phyloP scores from a whole-genome alignment of 2,888 invertebrate species.

The Cephus sareptanus region DNA sequence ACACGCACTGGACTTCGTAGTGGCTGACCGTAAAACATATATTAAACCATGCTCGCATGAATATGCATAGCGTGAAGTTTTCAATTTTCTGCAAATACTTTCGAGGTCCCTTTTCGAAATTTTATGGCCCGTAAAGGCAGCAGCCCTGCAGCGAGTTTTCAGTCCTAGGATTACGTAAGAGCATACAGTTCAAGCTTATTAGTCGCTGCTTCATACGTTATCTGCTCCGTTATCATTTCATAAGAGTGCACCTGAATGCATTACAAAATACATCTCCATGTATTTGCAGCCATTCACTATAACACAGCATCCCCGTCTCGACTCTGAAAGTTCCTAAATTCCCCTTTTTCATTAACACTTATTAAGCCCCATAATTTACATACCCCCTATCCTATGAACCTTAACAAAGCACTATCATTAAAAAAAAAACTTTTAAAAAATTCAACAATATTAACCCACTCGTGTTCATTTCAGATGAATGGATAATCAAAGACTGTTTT shows the following conservation, averaged over 20 bases:
- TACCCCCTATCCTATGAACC: not conserved
- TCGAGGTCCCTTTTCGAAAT: conserved; percentile 53
- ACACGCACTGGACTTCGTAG: conserved; percentile 16
- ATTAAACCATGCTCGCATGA: conserved; percentile 56
- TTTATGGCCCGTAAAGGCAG: conserved; percentile 59
- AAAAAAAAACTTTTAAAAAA: not conserved
- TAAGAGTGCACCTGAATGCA: not conserved
- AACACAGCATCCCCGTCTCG: not conserved
- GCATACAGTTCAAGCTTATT: conserved; percentile 45
- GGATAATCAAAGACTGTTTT: not conserved
- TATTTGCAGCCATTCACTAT: too few species aligned
- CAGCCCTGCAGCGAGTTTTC: conserved; percentile 32
- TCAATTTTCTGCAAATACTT: conserved; percentile 63
- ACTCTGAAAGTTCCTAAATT: not conserved
- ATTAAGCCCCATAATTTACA: not conserved
- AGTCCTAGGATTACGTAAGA: conserved; percentile 31
- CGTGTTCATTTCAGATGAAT: not conserved
- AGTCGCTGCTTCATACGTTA: conserved; percentile 30
- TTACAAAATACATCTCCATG: not conserved
- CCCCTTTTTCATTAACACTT: not conserved
- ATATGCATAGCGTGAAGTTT: conserved; percentile 62
- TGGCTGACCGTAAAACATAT: conserved; percentile 56
- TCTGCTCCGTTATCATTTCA: not conserved
- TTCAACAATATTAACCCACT: not conserved
- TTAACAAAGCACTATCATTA: not conserved